Evolutionary conservation across 2,888 invertebrate species (phyloP).

Genomic region (Nephrotoma guestfalica): DNA sequence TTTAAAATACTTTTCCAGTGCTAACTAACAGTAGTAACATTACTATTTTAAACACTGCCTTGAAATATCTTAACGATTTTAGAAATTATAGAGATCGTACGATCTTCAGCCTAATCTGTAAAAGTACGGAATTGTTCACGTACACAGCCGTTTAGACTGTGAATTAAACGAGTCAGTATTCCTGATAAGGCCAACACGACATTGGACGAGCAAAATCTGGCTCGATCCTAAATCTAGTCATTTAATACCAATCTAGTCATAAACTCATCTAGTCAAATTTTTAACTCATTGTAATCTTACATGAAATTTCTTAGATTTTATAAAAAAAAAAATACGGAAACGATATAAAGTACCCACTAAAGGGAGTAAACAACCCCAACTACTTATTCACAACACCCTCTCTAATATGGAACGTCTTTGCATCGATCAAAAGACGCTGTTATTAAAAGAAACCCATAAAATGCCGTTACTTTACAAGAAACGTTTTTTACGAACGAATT

Average conservation of each 20-base stretch:
- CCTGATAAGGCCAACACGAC: too few species aligned
- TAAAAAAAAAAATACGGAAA: neutral
- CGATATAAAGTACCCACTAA: neutral
- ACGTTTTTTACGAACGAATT: neutral
- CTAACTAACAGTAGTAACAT: too few species aligned
- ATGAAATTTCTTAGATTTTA: neutral
- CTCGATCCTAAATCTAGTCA: too few species aligned
- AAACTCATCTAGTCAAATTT: neutral
- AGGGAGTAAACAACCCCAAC: neutral
- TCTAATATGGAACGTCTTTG: neutral
- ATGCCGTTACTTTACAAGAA: neutral
- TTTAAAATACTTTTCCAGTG: neutral
- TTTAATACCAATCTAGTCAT: neutral
- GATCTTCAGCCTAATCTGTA: too few species aligned
- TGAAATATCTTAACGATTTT: too few species aligned
- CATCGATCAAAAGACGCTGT: neutral
- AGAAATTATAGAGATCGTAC: too few species aligned
- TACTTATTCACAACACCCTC: neutral
- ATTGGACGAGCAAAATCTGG: too few species aligned
- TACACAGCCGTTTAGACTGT: too few species aligned
- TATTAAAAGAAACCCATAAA: neutral
- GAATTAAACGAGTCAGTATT: too few species aligned
- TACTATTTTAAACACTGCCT: too few species aligned
- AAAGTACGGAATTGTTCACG: too few species aligned
- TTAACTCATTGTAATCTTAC: neutral